Conservation (phyloP, 2,113 vertebrate species). For the Xenopus laevis region DNA sequence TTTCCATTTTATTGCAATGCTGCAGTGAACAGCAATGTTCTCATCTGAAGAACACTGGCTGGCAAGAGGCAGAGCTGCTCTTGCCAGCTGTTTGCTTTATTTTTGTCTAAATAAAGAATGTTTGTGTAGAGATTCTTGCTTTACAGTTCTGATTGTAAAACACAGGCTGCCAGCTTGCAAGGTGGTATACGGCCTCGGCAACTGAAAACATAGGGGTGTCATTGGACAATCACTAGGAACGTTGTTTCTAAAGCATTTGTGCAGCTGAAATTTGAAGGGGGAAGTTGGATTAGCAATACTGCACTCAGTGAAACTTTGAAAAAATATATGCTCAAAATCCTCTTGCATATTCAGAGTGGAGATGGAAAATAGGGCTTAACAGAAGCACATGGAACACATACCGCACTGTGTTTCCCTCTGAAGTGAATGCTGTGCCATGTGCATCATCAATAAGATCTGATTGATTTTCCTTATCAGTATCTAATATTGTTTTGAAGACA, state of each 20-base stretch:
- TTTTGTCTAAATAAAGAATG: slow-evolving; percentile 65
- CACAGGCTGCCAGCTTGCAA: slow-evolving; percentile 50
- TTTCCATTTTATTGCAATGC: slow-evolving; percentile 66
- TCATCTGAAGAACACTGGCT: slow-evolving; percentile 53
- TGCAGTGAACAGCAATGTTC: slow-evolving; percentile 58
- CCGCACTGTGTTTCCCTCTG: no score
- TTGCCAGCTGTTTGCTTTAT: slow-evolving; percentile 63
- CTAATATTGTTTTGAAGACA: no score
- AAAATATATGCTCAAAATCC: no score
- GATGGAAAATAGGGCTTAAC: no score
- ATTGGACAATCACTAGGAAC: not conserved
- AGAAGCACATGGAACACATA: no score
- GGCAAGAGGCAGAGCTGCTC: slow-evolving; percentile 57
- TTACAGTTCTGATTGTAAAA: slow-evolving; percentile 54
- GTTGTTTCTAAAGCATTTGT: not conserved
- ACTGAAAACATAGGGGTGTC: not conserved
- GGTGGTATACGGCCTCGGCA: slow-evolving; percentile 4
- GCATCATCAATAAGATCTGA: no score
- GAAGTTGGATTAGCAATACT: not conserved
- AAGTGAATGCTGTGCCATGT: no score
- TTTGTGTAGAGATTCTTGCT: slow-evolving; percentile 56
- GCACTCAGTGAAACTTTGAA: no score
- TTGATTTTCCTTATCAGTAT: no score
- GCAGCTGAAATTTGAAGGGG: not conserved
- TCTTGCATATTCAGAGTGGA: no score